phyloP scores from a whole-genome alignment of 92 coral and sea anemone genomes.

The Phenganax marumi region DNA sequence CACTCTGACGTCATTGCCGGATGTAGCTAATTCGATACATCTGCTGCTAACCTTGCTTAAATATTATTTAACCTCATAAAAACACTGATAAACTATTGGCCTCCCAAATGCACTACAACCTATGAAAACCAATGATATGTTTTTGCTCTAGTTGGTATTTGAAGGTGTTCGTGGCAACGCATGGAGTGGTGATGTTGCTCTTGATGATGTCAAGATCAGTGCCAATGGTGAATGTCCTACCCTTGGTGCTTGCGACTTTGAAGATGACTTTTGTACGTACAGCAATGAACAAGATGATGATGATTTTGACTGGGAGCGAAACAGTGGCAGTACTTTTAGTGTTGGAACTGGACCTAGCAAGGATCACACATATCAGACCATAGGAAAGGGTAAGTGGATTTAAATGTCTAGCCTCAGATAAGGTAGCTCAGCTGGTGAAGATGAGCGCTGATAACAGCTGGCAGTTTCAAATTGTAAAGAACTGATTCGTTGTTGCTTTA shows the following conservation, averaged over 20 bases:
- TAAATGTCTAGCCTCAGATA: too few relatives aligned
- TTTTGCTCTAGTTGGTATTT: constrained; percentile 69
- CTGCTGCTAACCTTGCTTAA: too few relatives aligned
- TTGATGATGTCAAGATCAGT: constrained; percentile 68
- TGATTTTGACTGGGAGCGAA: constrained; percentile 86
- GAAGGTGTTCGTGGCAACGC: constrained; percentile 83
- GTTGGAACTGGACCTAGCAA: constrained; percentile 78
- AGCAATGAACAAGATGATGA: constrained; percentile 73
- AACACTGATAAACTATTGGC: too few relatives aligned
- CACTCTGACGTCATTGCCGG: too few relatives aligned
- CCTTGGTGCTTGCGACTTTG: constrained; percentile 88
- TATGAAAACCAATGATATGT: neutral
- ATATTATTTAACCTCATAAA: too few relatives aligned
- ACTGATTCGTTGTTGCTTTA: too few relatives aligned
- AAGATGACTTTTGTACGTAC: constrained; percentile 71
- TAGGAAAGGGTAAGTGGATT: constrained; percentile 54
- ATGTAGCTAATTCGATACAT: too few relatives aligned
- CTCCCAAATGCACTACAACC: too few relatives aligned
- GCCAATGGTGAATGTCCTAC: constrained; percentile 70
- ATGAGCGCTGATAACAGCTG: too few relatives aligned
- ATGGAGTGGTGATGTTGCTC: constrained; percentile 74
- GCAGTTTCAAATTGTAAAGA: too few relatives aligned
- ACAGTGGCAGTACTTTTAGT: constrained; percentile 71
- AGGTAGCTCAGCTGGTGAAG: too few relatives aligned
- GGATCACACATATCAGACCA: constrained; percentile 71